Base-by-base conservation (phyloP, 92 coral and sea anemone species). In the Bergia sp. region DNA sequence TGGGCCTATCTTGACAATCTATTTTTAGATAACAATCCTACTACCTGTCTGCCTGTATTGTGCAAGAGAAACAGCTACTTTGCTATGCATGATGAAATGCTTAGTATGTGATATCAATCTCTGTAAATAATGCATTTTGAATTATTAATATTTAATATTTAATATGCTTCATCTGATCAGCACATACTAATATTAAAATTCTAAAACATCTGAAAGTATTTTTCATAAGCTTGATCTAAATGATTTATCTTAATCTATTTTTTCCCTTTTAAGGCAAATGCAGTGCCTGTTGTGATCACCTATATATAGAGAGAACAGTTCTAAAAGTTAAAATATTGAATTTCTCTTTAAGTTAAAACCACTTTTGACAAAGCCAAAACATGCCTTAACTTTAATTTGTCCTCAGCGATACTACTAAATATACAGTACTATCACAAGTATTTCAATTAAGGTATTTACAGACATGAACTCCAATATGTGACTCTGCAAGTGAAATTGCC, bases 31-130 rank as follows among this genome's bases (percentile, higher is more conserved):
- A 74, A 74, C 43, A 74, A 72, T 74, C 78, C 29, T 5, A 38
- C 78, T 11, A 36, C 45, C 44, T 13, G 41, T 74, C 78, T 74
- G 78, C 0, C 44, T 74, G 21, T 38, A 74, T 72, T 72, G 7
- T 74, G 78, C n/a, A 74, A 74, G 47, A 73, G 5, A 38, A 72
- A 1, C 4, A 37, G 3, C 76, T 23, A 72, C 41, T 37, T 37
- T 37, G 38, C 11, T 18, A 76, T 76, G 79, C 45, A 39, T 76
- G 79, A 76, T 76, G 50, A 41, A 40, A 76, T 76, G 21, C 79
- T 36, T 72, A 36, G 0, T 23, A 61, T 21, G 6, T 18, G 69
- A 61, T 61, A 21, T 73, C 45, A 41, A 76, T 76, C 45, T 10
- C 58, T 53, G 58, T 11, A 53, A 53, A 39, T 76, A 76, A 18